A percentile compares a stretch with the other conserved stretches of the same genome.
Conservation (phyloP, 2,797 vertebrate species). For the Hephaestus fuliginosus region DNA sequence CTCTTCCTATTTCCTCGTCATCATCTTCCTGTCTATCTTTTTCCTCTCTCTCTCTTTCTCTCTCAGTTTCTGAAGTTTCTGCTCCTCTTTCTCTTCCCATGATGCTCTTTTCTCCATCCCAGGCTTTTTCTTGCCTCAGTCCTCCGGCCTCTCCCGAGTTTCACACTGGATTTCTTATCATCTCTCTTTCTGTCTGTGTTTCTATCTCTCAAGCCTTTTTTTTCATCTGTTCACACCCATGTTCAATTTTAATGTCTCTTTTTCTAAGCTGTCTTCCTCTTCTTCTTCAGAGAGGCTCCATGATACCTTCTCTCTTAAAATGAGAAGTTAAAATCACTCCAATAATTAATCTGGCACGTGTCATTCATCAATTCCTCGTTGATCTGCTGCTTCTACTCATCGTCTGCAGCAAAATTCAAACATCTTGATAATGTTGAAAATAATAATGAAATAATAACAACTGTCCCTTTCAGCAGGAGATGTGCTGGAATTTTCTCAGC, state of each 20-base stretch:
- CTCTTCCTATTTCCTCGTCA: constrained; percentile 23
- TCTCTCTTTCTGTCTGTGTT: constrained; percentile 26
- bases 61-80: constrained; percentile 11
- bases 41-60: background rate
- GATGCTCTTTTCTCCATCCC: constrained; percentile 24
- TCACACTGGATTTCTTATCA: constrained; percentile 32
- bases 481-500: background rate
- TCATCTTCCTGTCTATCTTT: constrained; percentile 1
- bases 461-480: background rate
- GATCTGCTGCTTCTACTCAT: background rate
- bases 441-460: background rate
- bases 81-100: background rate
- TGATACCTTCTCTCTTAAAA: background rate
- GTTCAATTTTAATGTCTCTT: constrained; percentile 37
- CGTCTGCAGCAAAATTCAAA: background rate
- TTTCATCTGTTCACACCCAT: background rate
- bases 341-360: too few species aligned
- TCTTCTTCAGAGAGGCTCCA: background rate
- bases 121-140: constrained; percentile 1
- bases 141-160: constrained; percentile 1
- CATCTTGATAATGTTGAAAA: too few species aligned
- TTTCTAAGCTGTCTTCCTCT: constrained; percentile 1
- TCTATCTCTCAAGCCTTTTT: background rate
- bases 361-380: background rate
- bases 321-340: background rate